phyloP scores from a whole-genome alignment of 2,888 invertebrate genomes.

The Atethmia centrago region DNA sequence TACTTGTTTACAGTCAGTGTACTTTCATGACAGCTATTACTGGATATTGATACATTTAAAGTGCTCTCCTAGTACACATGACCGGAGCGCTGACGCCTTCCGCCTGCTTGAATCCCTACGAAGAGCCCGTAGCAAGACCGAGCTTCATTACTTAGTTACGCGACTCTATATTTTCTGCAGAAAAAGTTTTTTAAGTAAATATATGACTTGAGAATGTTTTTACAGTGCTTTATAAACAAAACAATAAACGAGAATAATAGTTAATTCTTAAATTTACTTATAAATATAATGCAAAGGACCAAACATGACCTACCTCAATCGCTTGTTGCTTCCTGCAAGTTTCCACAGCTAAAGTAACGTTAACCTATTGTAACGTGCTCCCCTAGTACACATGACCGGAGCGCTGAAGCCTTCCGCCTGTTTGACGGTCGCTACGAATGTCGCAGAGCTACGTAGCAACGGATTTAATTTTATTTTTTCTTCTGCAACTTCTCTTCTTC shows the following conservation, averaged over 20 bases:
- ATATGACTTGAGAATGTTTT: neutral
- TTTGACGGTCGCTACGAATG: conserved; percentile 9
- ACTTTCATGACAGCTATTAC: neutral
- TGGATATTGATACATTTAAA: neutral
- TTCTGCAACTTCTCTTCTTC: too few species aligned
- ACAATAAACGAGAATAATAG: neutral
- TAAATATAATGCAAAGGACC: neutral
- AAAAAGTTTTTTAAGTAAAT: neutral
- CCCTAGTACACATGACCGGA: neutral
- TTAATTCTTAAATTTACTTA: too few species aligned
- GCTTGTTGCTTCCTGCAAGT: neutral
- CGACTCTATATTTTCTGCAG: neutral
- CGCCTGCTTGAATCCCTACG: neutral
- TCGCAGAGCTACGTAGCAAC: neutral
- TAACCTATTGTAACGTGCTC: neutral
- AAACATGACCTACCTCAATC: neutral
- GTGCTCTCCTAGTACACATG: conserved; percentile 14
- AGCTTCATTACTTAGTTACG: neutral
- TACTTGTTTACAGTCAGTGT: neutral
- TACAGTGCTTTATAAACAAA: neutral
- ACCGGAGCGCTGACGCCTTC: conserved; percentile 26
- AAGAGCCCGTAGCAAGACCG: neutral
- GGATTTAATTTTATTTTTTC: neutral
- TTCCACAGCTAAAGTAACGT: neutral
- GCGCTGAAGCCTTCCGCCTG: conserved; percentile 17